These are phyloP conservation scores for Idaea straminata DNA, from an alignment of 2,888 invertebrate genomes.

Conservation along the genomic window DNA sequence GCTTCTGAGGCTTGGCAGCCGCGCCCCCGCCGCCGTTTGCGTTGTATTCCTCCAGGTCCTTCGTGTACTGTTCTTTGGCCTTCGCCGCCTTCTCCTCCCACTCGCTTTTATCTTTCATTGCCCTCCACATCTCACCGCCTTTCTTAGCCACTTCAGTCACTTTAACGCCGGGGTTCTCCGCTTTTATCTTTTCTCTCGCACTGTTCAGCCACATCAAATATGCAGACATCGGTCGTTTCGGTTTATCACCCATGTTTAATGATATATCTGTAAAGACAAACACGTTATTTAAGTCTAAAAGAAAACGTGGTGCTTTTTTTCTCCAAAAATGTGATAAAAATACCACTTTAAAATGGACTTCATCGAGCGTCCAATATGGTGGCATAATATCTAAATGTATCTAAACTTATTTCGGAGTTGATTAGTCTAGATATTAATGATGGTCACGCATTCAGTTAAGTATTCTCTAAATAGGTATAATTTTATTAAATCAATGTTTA, in stretches of 20 bases:
- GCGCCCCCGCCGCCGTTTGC: constrained; percentile 81
- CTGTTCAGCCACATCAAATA: constrained; percentile 95
- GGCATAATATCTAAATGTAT: not conserved
- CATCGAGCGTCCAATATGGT: not conserved
- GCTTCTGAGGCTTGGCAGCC: not conserved
- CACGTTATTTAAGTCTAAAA: not conserved
- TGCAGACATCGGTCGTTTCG: constrained; percentile 92
- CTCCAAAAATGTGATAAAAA: not conserved
- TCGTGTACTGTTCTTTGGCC: constrained; percentile 90
- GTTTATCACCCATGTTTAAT: constrained; percentile 84
- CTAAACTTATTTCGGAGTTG: too few relatives aligned
- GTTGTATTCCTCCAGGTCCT: constrained; percentile 90
- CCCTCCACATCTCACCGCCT: constrained; percentile 94
- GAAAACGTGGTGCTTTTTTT: not conserved
- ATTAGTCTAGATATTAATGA: too few relatives aligned
- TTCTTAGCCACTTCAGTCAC: constrained; percentile 95
- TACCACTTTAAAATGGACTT: not conserved
- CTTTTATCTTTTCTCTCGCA: constrained; percentile 88
- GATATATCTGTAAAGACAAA: not conserved
- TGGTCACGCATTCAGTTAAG: too few relatives aligned
- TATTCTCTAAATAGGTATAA: too few relatives aligned
- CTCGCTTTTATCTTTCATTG: constrained; percentile 89
- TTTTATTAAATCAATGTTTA: too few relatives aligned
- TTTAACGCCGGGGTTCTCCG: constrained; percentile 90
- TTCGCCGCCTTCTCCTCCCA: constrained; percentile 91